Evolutionary conservation across 2,113 vertebrate genomes (phyloP).

Genomic region (Chaenogobius annularis): DNA sequence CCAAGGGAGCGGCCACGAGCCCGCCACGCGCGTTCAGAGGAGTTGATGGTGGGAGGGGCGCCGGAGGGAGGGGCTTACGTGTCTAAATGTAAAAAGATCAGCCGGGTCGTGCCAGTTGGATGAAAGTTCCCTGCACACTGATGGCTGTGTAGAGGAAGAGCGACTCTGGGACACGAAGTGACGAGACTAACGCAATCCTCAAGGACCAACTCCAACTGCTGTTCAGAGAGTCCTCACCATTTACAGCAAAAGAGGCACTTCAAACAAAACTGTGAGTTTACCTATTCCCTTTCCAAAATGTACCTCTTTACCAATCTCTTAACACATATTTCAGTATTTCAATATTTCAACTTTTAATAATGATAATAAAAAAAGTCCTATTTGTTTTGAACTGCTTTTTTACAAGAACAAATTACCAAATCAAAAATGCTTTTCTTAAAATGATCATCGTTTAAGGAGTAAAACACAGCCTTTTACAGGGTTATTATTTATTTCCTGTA

Average conservation of each 20-base stretch:
- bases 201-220: slow-evolving; percentile 20
- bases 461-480: slow-evolving; percentile 23
- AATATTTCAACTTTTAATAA: too few species aligned
- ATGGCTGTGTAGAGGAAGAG: slow-evolving; percentile 59
- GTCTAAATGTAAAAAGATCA: slow-evolving; percentile 48
- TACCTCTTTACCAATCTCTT: neutral
- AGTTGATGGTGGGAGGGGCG: slow-evolving; percentile 61
- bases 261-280: slow-evolving; percentile 57
- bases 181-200: slow-evolving; percentile 25
- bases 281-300: neutral
- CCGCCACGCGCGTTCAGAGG: slow-evolving; percentile 75
- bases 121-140: slow-evolving; percentile 53
- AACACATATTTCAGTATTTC: neutral
- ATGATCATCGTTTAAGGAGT: neutral
- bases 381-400: too few species aligned
- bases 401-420: too few species aligned
- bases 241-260: slow-evolving; percentile 13
- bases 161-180: slow-evolving; percentile 24
- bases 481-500: slow-evolving; percentile 63
- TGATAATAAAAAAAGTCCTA: too few species aligned
- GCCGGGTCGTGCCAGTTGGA: slow-evolving; percentile 55
- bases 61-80: slow-evolving; percentile 67
- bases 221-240: slow-evolving; percentile 2
- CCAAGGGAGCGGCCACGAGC: slow-evolving; percentile 70
- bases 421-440: neutral